A percentile compares a stretch with the other conserved stretches of the same genome.
These are phyloP conservation scores for Amphipoea lucens DNA, from an alignment of 2,888 invertebrate species.

Conservation along the genomic window DNA sequence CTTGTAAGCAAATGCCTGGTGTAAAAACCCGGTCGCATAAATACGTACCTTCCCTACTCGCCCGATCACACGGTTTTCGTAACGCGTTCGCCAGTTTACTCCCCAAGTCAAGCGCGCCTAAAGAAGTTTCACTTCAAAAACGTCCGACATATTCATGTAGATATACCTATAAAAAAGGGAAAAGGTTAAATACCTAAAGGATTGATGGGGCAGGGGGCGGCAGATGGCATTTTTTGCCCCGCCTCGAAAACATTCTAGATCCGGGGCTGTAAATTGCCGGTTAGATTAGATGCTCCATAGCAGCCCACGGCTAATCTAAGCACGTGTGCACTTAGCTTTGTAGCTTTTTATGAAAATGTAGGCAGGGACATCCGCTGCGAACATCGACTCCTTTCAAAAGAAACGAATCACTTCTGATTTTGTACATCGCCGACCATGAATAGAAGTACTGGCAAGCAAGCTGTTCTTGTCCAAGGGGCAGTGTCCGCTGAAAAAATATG, in stretches of 20 bases:
- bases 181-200: too few relatives aligned
- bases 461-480: background rate
- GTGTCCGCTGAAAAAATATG: too few relatives aligned
- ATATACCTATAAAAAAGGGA: background rate
- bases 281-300: background rate
- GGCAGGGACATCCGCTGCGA: background rate
- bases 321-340: background rate
- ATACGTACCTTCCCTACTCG: too few relatives aligned
- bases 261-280: background rate
- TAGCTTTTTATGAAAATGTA: background rate
- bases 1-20: too few relatives aligned
- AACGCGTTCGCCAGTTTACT: too few relatives aligned
- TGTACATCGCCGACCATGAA: background rate
- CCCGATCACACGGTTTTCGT: too few relatives aligned
- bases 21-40: too few relatives aligned
- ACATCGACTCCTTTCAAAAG: background rate
- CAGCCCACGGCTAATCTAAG: background rate
- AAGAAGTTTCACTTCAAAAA: too few relatives aligned
- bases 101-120: too few relatives aligned
- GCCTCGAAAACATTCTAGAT: background rate
- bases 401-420: background rate
- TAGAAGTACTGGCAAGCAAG: background rate
- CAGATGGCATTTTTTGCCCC: background rate
- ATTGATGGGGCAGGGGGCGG: background rate
- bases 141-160: background rate